These are phyloP conservation scores for Paraplagusia blochii DNA, from an alignment of 2,113 vertebrate species.

Conservation along the genomic window DNA sequence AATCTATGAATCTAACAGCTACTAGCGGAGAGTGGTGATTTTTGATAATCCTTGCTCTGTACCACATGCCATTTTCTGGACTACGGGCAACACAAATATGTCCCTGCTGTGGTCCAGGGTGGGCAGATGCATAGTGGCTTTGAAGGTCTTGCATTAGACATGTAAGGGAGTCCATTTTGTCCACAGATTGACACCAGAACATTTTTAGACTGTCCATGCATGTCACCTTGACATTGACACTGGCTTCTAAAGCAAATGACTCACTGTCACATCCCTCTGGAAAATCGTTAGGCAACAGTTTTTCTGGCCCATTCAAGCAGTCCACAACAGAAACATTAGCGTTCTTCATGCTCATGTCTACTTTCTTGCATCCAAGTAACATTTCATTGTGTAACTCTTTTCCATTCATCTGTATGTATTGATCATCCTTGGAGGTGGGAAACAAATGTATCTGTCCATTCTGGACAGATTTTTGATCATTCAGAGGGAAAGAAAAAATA, in stretches of 20 bases:
- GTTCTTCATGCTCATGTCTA: no score
- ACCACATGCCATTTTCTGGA: slow-evolving; percentile 51
- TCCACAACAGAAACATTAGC: no score
- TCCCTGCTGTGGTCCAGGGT: slow-evolving; percentile 26
- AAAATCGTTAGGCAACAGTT: background rate
- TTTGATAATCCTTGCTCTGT: slow-evolving; percentile 49
- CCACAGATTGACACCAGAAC: slow-evolving; percentile 52
- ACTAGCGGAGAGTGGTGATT: slow-evolving; percentile 22
- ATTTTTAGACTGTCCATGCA: slow-evolving; percentile 38
- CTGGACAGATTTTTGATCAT: slow-evolving; percentile 5
- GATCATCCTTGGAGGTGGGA: background rate
- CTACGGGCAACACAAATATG: slow-evolving; percentile 36
- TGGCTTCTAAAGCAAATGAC: slow-evolving; percentile 23
- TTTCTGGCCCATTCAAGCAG: slow-evolving; percentile 1
- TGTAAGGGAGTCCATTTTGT: slow-evolving; percentile 22
- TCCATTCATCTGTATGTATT: no score
- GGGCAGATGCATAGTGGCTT: slow-evolving; percentile 23
- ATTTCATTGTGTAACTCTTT: no score
- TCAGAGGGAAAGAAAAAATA: slow-evolving; percentile 20
- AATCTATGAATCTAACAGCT: slow-evolving; percentile 58
- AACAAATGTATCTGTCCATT: background rate
- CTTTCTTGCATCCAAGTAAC: no score
- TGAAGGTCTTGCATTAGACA: slow-evolving; percentile 49
- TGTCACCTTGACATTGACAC: slow-evolving; percentile 39
- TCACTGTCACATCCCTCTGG: background rate